Conservation (phyloP, 2,113 vertebrate species). For the Pardalotus punctatus region DNA sequence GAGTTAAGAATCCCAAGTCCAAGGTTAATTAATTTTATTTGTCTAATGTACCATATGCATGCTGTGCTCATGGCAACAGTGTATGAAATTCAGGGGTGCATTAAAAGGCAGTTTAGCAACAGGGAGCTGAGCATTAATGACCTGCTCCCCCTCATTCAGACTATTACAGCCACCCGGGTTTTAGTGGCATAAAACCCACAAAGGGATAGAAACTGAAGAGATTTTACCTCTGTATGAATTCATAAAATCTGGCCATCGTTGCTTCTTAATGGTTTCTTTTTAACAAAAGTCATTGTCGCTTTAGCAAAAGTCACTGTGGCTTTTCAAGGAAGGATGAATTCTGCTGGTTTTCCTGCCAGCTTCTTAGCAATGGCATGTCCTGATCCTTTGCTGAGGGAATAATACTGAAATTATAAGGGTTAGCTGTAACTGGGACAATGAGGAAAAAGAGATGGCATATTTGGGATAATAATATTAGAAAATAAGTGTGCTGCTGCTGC, state of each 20-base stretch:
- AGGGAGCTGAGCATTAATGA: neutral
- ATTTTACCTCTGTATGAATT: conserved; percentile 12
- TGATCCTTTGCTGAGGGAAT: neutral
- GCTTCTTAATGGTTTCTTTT: neutral
- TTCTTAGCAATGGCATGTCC: neutral
- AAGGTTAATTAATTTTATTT: conserved; percentile 18
- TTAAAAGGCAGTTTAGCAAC: neutral
- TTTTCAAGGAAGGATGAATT: neutral
- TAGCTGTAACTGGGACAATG: neutral
- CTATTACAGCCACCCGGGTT: neutral
- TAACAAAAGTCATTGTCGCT: neutral
- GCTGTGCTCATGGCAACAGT: neutral
- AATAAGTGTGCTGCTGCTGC: neutral
- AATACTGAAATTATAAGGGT: neutral
- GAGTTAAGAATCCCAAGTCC: neutral
- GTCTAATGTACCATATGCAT: neutral
- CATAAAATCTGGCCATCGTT: neutral
- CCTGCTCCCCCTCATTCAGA: neutral
- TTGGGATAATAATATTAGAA: neutral
- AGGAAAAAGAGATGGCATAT: neutral
- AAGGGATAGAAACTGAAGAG: neutral
- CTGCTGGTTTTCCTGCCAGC: neutral
- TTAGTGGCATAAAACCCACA: neutral
- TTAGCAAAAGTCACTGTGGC: neutral
- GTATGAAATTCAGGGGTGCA: neutral